A percentile compares a stretch with the other conserved stretches of the same genome.
phyloP scores from a whole-genome alignment of 2,888 invertebrate species.

The Dromius quadrimaculatus region DNA sequence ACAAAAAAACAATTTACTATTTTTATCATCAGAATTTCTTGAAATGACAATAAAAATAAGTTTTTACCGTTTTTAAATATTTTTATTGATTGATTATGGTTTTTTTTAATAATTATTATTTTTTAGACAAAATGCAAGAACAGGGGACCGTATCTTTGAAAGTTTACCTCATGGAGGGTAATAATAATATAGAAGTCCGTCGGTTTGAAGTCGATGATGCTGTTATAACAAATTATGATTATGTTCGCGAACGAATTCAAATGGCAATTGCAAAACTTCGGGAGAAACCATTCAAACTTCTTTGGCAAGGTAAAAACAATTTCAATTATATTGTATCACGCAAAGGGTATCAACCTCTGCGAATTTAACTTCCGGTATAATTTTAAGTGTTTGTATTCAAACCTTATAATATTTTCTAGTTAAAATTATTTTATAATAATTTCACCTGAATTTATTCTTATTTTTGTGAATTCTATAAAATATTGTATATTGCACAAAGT shows the following conservation, averaged over 20 bases:
- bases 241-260: slow-evolving; percentile 43
- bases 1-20: no score
- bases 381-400: no score
- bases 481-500: no score
- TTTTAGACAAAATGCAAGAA: slow-evolving; percentile 36
- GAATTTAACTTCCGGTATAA: no score
- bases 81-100: no score
- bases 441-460: no score
- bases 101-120: neutral
- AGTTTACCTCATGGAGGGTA: slow-evolving; percentile 40
- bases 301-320: slow-evolving; percentile 47
- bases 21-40: no score
- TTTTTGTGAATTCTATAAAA: no score
- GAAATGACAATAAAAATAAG: neutral
- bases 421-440: no score
- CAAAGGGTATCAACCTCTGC: slow-evolving; percentile 6
- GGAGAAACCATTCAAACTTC: slow-evolving; percentile 35
- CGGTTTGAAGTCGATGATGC: slow-evolving; percentile 44
- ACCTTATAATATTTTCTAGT: no score
- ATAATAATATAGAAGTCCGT: slow-evolving; percentile 25
- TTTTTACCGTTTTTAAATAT: neutral
- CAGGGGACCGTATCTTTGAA: slow-evolving; percentile 43
- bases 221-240: slow-evolving; percentile 46
- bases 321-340: no score
- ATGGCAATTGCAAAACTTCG: slow-evolving; percentile 26